Percentiles rank a stretch among this genome's conserved stretches.
These are phyloP conservation scores for Aythya fuligula DNA, from an alignment of 2,797 vertebrate genomes.

Conservation along the genomic window DNA sequence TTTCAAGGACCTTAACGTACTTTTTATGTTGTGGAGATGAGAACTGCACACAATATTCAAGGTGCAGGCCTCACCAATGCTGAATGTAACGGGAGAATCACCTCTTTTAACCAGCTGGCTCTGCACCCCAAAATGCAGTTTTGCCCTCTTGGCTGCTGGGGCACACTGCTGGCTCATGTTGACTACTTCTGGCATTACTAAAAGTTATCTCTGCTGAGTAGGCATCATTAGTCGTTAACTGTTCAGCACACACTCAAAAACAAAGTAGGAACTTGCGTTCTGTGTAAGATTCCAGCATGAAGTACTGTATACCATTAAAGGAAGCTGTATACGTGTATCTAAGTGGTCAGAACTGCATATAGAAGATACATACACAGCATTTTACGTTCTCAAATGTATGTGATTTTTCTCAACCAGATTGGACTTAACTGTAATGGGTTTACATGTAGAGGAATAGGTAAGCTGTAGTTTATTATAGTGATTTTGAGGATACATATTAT, in stretches of 20 bases:
- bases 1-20: not conserved
- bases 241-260: not conserved
- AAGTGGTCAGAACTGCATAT: not conserved
- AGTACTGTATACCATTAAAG: rapidly evolving
- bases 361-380: not conserved
- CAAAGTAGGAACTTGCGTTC: not conserved
- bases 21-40: not conserved
- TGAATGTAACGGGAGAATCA: not conserved
- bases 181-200: not conserved
- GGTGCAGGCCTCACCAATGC: not conserved
- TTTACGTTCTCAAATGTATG: not conserved
- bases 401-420: not conserved
- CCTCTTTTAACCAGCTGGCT: not conserved
- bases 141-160: not conserved
- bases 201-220: not conserved
- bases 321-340: not conserved
- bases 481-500: not conserved
- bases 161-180: not conserved
- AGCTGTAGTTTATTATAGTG: not conserved
- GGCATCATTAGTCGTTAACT: not conserved
- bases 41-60: not conserved
- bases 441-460: not conserved
- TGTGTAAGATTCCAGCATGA: not conserved
- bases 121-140: not conserved
- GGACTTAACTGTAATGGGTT: not conserved